Evolutionary conservation across 1,140 invertebrate species (phyloP).

Genomic region (Macrotrachela quadricornifera): DNA sequence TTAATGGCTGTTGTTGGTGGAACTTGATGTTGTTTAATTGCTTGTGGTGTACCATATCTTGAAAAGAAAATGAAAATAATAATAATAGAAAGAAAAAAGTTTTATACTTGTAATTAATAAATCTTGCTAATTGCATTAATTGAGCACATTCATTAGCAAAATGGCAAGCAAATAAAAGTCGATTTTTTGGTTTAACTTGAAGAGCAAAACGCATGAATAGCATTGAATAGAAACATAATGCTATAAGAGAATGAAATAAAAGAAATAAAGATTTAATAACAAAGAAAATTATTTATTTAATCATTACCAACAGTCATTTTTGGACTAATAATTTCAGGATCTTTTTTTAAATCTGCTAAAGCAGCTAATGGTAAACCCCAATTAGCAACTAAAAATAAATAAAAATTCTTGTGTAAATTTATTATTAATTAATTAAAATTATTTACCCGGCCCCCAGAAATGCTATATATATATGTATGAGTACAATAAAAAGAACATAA

Average conservation of each 20-base stretch:
- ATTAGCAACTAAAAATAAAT: slow-evolving; percentile 45
- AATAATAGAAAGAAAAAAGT: no score
- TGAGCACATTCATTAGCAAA: slow-evolving; percentile 79
- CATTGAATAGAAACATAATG: slow-evolving; percentile 65
- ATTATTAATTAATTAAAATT: slow-evolving; percentile 7
- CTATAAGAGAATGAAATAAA: slow-evolving; percentile 33
- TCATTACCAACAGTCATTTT: slow-evolving; percentile 81
- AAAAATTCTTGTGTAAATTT: slow-evolving; percentile 19
- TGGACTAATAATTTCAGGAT: slow-evolving; percentile 80
- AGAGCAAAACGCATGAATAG: slow-evolving; percentile 92
- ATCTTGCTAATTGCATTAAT: slow-evolving; percentile 45
- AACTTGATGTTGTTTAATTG: no score
- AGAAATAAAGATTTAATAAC: background rate
- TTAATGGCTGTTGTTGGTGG: no score
- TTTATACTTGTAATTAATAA: slow-evolving; percentile 23
- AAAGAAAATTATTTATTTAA: background rate
- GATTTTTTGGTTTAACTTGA: slow-evolving; percentile 75
- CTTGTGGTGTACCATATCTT: no score
- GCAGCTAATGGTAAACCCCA: slow-evolving; percentile 95
- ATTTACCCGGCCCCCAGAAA: slow-evolving; percentile 34
- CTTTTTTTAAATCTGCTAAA: slow-evolving; percentile 68
- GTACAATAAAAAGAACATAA: no score
- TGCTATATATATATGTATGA: slow-evolving; percentile 20
- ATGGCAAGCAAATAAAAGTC: slow-evolving; percentile 85
- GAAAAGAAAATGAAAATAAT: no score